phyloP scores from a whole-genome alignment of 2,797 vertebrate genomes.

The Brachyrhaphis roseni region DNA sequence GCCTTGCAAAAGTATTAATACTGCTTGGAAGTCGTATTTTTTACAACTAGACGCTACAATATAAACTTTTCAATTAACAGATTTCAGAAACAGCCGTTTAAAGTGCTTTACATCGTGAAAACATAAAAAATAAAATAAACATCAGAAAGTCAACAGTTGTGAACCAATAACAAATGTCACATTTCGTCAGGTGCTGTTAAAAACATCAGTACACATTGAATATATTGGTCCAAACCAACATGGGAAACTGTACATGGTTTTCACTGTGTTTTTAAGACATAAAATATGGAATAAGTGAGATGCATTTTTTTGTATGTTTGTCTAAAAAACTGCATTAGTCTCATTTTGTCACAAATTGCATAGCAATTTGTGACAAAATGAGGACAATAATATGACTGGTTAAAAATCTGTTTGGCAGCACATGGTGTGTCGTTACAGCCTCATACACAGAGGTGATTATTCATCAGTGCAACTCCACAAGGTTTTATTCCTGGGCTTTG shows the following conservation, averaged over 20 bases:
- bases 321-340: not conserved
- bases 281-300: not conserved
- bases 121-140: too few species aligned
- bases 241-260: not conserved
- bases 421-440: not conserved
- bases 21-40: not conserved
- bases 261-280: not conserved
- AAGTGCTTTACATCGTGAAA: too few species aligned
- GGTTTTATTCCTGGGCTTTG: not conserved
- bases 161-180: too few species aligned
- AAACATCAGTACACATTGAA: too few species aligned
- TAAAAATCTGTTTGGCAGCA: not conserved
- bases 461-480: not conserved
- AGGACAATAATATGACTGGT: not conserved
- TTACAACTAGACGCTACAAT: not conserved
- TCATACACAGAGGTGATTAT: not conserved
- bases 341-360: too few species aligned
- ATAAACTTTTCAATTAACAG: not conserved
- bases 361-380: not conserved
- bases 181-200: too few species aligned
- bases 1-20: not conserved
- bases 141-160: too few species aligned
- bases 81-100: too few species aligned
- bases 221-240: not conserved
- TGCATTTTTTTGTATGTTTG: not conserved